A percentile compares a stretch with the other conserved stretches of the same genome.
Conservation (phyloP, 2,888 invertebrate species). For the Drosophila fulvimacula region DNA sequence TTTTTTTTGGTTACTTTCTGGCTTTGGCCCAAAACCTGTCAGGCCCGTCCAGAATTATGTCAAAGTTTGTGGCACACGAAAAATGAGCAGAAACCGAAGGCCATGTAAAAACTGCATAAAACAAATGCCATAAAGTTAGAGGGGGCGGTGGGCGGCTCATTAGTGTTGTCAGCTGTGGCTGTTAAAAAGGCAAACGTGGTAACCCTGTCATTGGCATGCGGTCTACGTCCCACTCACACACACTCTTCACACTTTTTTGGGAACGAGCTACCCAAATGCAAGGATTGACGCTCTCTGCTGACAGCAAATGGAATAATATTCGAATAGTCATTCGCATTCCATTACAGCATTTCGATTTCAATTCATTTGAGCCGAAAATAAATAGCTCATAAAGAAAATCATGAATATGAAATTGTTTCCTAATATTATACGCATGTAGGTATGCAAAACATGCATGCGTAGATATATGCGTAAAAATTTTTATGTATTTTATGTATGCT, state of each 20-base stretch:
- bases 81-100: conserved; percentile 48
- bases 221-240: conserved; percentile 21
- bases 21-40: conserved; percentile 56
- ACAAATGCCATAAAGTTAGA: conserved; percentile 70
- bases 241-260: conserved; percentile 44
- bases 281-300: background rate
- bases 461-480: background rate
- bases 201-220: conserved; percentile 56
- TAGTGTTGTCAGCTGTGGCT: conserved; percentile 66
- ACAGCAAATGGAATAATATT: background rate
- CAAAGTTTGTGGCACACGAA: conserved; percentile 72
- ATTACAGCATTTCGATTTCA: background rate
- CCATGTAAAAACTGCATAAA: conserved; percentile 65
- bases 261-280: background rate
- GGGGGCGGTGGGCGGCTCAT: conserved; percentile 52
- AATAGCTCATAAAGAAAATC: background rate
- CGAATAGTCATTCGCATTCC: background rate
- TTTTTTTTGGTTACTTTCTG: conserved; percentile 35
- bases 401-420: background rate
- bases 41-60: conserved; percentile 72
- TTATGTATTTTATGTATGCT: background rate
- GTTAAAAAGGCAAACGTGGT: conserved; percentile 26
- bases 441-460: background rate
- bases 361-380: background rate
- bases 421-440: background rate